These are phyloP conservation scores for Aegithalos caudatus DNA, from an alignment of 2,113 vertebrate genomes.

Conservation along the genomic window DNA sequence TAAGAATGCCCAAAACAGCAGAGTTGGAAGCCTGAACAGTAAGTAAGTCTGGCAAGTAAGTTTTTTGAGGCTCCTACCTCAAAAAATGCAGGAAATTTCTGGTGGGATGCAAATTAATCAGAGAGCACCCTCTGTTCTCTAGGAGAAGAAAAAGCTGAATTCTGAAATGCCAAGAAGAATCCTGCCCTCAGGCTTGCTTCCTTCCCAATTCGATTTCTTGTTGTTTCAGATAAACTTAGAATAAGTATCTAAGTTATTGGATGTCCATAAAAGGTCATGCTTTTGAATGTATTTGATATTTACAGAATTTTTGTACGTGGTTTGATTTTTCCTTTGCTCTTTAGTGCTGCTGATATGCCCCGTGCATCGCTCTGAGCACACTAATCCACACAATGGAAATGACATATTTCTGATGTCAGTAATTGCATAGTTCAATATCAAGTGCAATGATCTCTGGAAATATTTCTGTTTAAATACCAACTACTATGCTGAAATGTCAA, in stretches of 20 bases:
- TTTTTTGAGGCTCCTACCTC: not conserved
- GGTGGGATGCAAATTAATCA: not conserved
- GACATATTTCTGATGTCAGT: not conserved
- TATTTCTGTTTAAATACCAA: not conserved
- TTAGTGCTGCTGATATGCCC: not conserved
- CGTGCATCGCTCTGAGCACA: not conserved
- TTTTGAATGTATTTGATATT: not conserved
- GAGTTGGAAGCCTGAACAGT: not conserved
- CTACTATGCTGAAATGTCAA: not conserved
- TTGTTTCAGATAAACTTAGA: not conserved
- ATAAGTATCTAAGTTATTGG: not conserved
- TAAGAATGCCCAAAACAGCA: not conserved
- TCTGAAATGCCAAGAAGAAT: not conserved
- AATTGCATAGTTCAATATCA: not conserved
- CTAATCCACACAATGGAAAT: not conserved
- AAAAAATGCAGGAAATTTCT: not conserved
- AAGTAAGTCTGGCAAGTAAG: no score
- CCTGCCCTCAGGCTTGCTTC: not conserved
- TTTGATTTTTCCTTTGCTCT: not conserved
- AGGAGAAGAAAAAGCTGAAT: not conserved
- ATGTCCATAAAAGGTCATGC: not conserved
- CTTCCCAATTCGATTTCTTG: not conserved
- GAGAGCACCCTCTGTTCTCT: not conserved
- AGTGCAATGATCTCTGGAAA: not conserved
- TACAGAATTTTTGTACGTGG: not conserved